Percentiles rank a stretch among this genome's conserved stretches.
These are phyloP conservation scores for Phyllostomus discolor DNA, from an alignment of 2,113 vertebrate genomes.

Conservation along the genomic window DNA sequence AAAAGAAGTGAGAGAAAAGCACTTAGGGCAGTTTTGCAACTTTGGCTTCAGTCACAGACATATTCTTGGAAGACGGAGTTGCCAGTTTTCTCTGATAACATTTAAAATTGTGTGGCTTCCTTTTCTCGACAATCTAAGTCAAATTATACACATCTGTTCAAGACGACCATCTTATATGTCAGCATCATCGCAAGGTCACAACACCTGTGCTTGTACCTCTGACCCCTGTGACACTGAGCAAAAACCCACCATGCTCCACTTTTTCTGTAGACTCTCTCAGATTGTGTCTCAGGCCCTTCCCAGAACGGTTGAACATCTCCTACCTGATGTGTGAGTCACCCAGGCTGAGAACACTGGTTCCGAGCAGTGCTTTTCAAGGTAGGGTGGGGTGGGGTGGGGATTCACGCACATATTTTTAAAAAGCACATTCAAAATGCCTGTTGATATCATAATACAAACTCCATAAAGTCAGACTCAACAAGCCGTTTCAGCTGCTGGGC, in stretches of 20 bases:
- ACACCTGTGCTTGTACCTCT: background rate
- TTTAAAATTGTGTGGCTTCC: background rate
- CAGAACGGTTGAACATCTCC: background rate
- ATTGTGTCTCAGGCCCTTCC: background rate
- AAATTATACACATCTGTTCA: background rate
- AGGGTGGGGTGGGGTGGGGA: too few species aligned
- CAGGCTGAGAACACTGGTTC: background rate
- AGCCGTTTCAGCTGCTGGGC: background rate
- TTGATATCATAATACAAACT: background rate
- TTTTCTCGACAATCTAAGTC: background rate
- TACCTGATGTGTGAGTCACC: background rate
- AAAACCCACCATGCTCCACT: background rate
- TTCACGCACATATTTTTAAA: background rate
- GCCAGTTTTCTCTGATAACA: background rate
- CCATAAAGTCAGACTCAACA: background rate
- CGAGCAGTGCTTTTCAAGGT: background rate
- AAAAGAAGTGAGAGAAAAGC: background rate
- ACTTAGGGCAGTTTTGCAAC: background rate
- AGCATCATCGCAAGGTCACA: too few species aligned
- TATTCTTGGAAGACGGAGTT: background rate
- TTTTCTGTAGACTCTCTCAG: background rate
- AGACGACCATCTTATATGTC: background rate
- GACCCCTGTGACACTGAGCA: background rate
- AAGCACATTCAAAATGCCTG: background rate
- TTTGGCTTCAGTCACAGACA: background rate